Base-by-base conservation (phyloP, 1,140 invertebrate genomes). In the Drosophila novamexicana region DNA sequence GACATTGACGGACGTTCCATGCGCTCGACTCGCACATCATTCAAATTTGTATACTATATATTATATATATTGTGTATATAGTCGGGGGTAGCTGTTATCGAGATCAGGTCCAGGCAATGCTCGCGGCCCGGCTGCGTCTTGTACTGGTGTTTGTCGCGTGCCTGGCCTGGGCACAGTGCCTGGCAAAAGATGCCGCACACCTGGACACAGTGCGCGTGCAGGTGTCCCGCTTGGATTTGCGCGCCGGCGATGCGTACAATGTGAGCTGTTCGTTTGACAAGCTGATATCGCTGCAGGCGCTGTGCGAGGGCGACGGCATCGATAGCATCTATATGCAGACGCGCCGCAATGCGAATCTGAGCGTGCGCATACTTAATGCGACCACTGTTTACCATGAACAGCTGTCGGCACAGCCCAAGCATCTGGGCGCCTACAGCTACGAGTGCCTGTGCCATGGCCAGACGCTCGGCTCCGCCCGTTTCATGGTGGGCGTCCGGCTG, bases 401-500 rank as follows among this genome's bases (percentile, higher is more conserved):
- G 1, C 10, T 0, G 0, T 12, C 34, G 2, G 42, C 64, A 1
- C 3, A 1, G 9, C 32, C 64, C 0, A 14, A 16, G 7, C 44
- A 57, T 6, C 0, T 5, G 6, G 0, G 3, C 9, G 8, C 8
- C 6, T 1, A 62, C 2, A 6, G 6, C 7, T 66, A 57, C 7
- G 29, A 47, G 7, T 66, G 64, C 16, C n/a, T 57, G 64, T 66
- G 64, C 53, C 1, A 10, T 6, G 6, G 10, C 7, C 3, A 0
- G 0, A 10, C 7, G 1, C 12, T 66, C 0, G 2, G 4, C 1
- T 6, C 40, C 40, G 7, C 16, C 1, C 2, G 7, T 4, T 32
- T 66, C 36, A 37, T 8, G 64, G 29, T 66, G 14, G 64, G 53
- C 4, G 32, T 66, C 0, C 53, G 34, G 1, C 12, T 56, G 14